Evolutionary conservation across 1,140 invertebrate genomes (phyloP).

Genomic region (Lucilia cuprina): DNA sequence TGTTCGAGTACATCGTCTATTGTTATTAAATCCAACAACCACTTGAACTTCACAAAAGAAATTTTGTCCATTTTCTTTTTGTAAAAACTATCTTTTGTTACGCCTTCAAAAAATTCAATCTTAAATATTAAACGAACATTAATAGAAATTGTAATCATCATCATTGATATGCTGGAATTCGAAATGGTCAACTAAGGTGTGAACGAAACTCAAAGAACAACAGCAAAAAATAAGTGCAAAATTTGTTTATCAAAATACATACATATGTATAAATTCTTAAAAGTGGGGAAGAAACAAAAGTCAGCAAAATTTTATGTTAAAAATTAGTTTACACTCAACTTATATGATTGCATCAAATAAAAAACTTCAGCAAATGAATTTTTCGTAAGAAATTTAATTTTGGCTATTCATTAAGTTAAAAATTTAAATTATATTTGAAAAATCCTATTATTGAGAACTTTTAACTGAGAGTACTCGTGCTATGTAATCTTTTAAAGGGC

Average conservation of each 20-base stretch:
- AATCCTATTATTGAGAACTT: too few relatives aligned
- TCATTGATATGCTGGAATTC: background rate
- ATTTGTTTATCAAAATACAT: too few relatives aligned
- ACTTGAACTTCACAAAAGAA: slow-evolving; percentile 24
- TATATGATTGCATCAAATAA: too few relatives aligned
- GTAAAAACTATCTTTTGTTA: background rate
- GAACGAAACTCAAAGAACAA: background rate
- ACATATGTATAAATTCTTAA: too few relatives aligned
- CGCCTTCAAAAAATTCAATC: background rate
- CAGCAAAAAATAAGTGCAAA: too few relatives aligned
- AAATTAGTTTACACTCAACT: too few relatives aligned
- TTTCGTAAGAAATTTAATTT: too few relatives aligned
- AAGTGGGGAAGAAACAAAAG: too few relatives aligned
- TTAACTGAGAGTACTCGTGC: background rate
- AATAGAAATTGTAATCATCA: background rate
- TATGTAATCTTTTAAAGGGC: background rate
- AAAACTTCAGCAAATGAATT: too few relatives aligned
- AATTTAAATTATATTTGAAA: too few relatives aligned
- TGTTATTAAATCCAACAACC: background rate
- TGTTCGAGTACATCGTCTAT: background rate
- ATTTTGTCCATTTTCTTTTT: background rate
- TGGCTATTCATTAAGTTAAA: too few relatives aligned
- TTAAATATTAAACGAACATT: background rate
- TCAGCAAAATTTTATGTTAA: too few relatives aligned
- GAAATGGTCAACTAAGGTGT: background rate